These are phyloP conservation scores for Columba livia DNA, from an alignment of 2,113 vertebrate genomes.

Conservation along the genomic window DNA sequence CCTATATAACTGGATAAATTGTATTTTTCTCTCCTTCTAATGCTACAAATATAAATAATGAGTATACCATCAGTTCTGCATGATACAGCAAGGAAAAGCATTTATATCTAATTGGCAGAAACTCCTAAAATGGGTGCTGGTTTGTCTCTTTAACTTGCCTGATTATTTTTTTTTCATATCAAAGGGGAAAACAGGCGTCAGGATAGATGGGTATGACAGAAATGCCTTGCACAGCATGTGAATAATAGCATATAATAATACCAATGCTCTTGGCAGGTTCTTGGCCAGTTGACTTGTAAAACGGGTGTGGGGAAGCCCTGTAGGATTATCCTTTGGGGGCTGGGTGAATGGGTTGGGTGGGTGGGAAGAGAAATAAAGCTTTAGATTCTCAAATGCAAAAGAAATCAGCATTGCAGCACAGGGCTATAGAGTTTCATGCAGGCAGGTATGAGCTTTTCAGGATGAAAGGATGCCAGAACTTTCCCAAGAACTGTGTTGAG, in stretches of 20 bases:
- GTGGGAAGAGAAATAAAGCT: background rate
- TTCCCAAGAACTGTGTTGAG: background rate
- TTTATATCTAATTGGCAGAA: background rate
- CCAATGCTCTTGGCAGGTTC: background rate
- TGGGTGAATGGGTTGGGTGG: background rate
- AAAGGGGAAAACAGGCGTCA: rapidly evolving
- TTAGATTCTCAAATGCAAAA: background rate
- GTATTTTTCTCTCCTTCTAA: background rate
- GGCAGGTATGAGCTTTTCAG: background rate
- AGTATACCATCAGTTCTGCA: background rate
- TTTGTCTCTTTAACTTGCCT: background rate
- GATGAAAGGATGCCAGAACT: background rate
- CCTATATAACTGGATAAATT: background rate
- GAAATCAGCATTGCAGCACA: background rate
- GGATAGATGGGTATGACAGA: background rate
- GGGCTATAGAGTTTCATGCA: background rate
- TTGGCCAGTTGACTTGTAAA: background rate
- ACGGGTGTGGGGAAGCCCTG: background rate
- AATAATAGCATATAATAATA: background rate
- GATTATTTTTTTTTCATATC: background rate
- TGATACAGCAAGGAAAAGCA: background rate
- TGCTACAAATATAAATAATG: background rate
- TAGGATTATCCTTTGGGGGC: background rate
- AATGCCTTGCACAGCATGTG: background rate
- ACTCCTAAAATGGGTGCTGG: background rate